These are phyloP conservation scores for Ophthalmotilapia sp. DNA, from an alignment of 2,113 vertebrate genomes.

Conservation along the genomic window DNA sequence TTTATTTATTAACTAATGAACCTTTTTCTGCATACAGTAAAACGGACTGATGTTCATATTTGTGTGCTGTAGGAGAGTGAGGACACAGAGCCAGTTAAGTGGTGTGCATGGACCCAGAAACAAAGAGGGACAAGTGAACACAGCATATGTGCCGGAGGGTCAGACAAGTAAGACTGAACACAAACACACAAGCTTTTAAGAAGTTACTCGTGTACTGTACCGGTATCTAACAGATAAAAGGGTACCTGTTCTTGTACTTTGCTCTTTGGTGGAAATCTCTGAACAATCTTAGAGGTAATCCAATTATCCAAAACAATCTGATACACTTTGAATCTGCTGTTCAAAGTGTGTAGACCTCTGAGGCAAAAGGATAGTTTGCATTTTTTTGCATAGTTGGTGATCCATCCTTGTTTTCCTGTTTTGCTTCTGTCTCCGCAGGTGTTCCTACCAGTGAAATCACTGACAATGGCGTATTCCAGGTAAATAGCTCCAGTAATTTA, in stretches of 20 bases:
- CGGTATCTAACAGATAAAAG: not conserved
- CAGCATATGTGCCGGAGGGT: slow-evolving; percentile 25
- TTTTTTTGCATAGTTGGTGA: not conserved
- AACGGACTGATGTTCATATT: not conserved
- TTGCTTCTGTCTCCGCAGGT: not conserved
- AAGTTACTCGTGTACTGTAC: not conserved
- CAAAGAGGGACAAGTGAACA: slow-evolving; percentile 31
- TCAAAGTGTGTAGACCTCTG: no score
- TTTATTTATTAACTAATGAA: not conserved
- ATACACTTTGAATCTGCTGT: not conserved
- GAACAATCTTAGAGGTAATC: not conserved
- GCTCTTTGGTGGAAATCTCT: not conserved
- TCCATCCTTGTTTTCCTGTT: not conserved
- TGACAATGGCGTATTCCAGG: not conserved
- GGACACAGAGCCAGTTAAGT: slow-evolving; percentile 27
- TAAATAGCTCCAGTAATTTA: not conserved
- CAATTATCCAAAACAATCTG: not conserved
- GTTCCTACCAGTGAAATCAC: not conserved
- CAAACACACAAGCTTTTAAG: not conserved
- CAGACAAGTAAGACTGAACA: slow-evolving; percentile 33
- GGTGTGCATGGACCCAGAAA: not conserved
- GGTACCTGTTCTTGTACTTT: not conserved
- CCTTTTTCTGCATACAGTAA: not conserved
- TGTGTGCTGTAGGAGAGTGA: slow-evolving; percentile 38
- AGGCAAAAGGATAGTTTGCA: no score